Percentiles rank a stretch among this genome's conserved stretches.
Evolutionary conservation across 2,888 invertebrate species (phyloP).

Genomic region (Dendrolimus pini): DNA sequence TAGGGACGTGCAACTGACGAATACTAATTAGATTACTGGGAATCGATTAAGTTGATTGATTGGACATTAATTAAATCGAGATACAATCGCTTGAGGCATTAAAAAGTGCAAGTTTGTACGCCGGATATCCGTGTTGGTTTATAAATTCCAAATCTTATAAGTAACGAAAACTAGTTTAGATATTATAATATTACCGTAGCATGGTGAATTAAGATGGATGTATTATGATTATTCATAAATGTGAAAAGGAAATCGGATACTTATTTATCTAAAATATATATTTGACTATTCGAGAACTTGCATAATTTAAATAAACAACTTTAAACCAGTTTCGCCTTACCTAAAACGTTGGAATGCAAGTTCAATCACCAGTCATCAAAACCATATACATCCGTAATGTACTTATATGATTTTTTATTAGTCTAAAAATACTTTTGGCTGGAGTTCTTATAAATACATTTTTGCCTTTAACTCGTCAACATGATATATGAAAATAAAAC

Average conservation of each 20-base stretch:
- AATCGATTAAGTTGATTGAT: neutral
- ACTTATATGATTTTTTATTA: too few species aligned
- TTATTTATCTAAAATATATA: neutral
- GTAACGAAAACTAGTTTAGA: neutral
- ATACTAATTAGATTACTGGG: constrained; percentile 4
- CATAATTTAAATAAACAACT: constrained; percentile 11
- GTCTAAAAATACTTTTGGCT: too few species aligned
- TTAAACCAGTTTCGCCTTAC: too few species aligned
- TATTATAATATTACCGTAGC: neutral
- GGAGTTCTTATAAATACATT: too few species aligned
- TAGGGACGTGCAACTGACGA: constrained; percentile 19
- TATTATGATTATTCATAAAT: too few species aligned
- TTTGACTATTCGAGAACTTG: constrained; percentile 3
- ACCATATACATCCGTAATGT: too few species aligned
- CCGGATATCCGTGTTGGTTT: neutral
- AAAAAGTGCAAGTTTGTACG: neutral
- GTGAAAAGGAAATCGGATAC: too few species aligned
- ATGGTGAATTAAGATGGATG: neutral
- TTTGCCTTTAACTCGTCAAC: too few species aligned
- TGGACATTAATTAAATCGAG: neutral
- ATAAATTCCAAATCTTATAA: neutral
- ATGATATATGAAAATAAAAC: too few species aligned
- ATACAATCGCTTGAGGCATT: neutral
- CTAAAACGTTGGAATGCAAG: too few species aligned
- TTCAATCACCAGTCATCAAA: too few species aligned